These are phyloP conservation scores for Ciconia stormi DNA, from an alignment of 2,113 vertebrate species.

Conservation along the genomic window DNA sequence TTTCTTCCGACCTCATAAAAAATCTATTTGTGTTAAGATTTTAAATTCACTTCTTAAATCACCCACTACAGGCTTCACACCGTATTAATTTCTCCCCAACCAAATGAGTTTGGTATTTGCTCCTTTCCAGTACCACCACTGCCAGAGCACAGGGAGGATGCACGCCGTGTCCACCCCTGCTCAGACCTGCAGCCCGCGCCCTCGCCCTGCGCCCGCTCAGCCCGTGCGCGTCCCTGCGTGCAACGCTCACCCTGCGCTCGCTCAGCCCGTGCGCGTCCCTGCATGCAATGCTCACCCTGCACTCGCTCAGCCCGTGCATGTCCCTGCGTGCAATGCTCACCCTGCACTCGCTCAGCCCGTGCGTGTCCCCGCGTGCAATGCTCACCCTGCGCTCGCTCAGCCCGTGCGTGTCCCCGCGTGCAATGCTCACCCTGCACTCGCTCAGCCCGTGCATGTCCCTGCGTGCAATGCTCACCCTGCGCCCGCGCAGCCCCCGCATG, in stretches of 20 bases:
- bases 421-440: no score
- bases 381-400: not conserved
- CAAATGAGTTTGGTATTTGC: slow-evolving; percentile 1
- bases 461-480: no score
- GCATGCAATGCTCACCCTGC: not conserved
- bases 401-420: not conserved
- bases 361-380: not conserved
- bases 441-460: no score
- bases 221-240: fast-evolving
- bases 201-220: not conserved
- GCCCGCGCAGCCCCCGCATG: no score
- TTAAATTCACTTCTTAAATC: slow-evolving; percentile 62
- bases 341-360: not conserved
- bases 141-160: not conserved
- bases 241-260: not conserved
- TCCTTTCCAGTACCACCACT: not conserved
- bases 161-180: fast-evolving
- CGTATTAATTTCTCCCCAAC: slow-evolving; percentile 1
- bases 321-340: not conserved
- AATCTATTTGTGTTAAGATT: slow-evolving; percentile 62
- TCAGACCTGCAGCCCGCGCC: not conserved
- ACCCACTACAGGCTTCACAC: slow-evolving; percentile 22
- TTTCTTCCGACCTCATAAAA: slow-evolving; percentile 63
- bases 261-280: not conserved
- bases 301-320: not conserved